Conservation (phyloP, 2,888 invertebrate genomes). For the Chrysolina haemoptera region DNA sequence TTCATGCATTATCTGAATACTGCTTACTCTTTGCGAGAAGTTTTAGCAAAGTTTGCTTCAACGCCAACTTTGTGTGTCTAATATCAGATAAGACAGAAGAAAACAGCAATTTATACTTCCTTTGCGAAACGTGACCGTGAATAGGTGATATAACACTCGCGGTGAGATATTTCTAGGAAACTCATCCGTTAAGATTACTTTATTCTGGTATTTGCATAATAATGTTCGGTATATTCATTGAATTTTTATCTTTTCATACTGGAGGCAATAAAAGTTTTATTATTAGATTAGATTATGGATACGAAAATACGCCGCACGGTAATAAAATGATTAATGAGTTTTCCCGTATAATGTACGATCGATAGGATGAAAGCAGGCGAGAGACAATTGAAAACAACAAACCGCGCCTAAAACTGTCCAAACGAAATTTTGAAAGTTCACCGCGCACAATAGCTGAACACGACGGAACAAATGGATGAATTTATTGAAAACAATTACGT, state of each 20-base stretch:
- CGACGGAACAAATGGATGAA: not conserved
- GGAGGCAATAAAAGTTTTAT: conserved; percentile 9
- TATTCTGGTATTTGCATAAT: not conserved
- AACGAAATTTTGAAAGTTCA: not conserved
- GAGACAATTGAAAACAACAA: conserved; percentile 9
- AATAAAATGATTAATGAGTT: conserved; percentile 11
- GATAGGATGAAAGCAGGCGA: conserved; percentile 2
- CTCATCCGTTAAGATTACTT: not conserved
- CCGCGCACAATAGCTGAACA: not conserved
- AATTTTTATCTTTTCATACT: conserved; percentile 1
- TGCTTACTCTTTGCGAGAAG: conserved; percentile 22
- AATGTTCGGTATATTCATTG: not conserved
- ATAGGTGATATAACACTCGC: conserved; percentile 37
- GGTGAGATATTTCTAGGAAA: conserved; percentile 32
- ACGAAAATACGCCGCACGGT: not conserved
- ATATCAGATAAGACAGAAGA: conserved; percentile 37
- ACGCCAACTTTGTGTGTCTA: conserved; percentile 36
- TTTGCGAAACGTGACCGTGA: conserved; percentile 42
- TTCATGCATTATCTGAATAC: conserved; percentile 23
- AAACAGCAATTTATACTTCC: conserved; percentile 44
- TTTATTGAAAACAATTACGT: not conserved
- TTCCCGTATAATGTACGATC: not conserved
- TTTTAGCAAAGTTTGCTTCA: conserved; percentile 32
- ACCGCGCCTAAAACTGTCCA: not conserved
- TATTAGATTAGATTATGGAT: conserved; percentile 16